These are phyloP conservation scores for Oriolus oriolus DNA, from an alignment of 2,113 vertebrate genomes.

Conservation along the genomic window DNA sequence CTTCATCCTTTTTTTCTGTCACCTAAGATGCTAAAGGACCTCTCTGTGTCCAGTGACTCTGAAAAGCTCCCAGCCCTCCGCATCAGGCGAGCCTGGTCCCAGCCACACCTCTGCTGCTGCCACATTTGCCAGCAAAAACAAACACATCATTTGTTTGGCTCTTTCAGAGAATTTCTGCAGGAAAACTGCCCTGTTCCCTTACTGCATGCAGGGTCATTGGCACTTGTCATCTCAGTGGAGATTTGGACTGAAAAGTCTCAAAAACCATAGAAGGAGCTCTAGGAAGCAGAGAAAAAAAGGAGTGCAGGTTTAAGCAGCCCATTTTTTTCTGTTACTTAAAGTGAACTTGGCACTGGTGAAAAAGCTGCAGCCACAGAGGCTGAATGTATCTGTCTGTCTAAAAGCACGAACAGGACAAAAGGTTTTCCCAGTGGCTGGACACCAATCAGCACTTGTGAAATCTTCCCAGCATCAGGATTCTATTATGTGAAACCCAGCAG, in stretches of 20 bases:
- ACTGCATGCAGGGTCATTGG: background rate
- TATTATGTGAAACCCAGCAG: rapidly evolving
- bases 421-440: background rate
- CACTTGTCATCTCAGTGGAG: background rate
- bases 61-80: background rate
- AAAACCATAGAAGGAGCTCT: background rate
- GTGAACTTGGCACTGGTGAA: background rate
- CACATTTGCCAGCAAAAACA: background rate
- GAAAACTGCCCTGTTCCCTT: background rate
- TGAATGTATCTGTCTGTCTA: background rate
- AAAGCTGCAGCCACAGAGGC: background rate
- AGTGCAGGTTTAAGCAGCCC: background rate
- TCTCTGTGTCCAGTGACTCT: background rate
- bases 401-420: background rate
- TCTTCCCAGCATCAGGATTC: background rate
- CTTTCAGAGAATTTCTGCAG: background rate
- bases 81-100: background rate
- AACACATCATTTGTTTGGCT: background rate
- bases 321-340: background rate
- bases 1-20: background rate
- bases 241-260: background rate
- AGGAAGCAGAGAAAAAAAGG: background rate
- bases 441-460: background rate
- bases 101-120: background rate
- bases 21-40: background rate